A percentile compares a stretch with the other conserved stretches of the same genome.
Evolutionary conservation across 1,140 invertebrate species (phyloP).

Genomic region (Acromyrmex echinatior): DNA sequence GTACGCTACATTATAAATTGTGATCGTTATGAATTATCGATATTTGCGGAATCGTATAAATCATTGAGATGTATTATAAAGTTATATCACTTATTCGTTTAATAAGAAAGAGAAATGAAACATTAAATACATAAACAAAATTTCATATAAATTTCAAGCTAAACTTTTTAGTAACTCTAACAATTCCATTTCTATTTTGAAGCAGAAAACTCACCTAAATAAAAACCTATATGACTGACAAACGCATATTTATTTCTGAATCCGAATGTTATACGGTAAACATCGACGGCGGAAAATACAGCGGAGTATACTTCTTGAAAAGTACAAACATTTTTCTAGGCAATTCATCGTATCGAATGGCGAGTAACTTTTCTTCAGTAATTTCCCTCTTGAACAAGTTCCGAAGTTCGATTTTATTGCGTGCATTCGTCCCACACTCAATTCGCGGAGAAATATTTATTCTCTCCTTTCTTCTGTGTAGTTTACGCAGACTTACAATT

Average conservation of each 20-base stretch:
- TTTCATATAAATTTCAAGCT: too few species aligned
- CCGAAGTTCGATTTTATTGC: conserved; percentile 53
- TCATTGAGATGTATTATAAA: not conserved
- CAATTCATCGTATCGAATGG: conserved; percentile 7
- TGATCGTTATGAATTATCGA: conserved; percentile 23
- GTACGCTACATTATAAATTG: conserved; percentile 24
- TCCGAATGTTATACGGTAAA: conserved; percentile 7
- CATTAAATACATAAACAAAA: not conserved
- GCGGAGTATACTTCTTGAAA: not conserved
- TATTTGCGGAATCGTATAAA: not conserved
- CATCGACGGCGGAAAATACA: not conserved
- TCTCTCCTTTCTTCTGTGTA: conserved; percentile 3
- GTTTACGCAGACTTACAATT: conserved; percentile 40
- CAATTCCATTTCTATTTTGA: not conserved
- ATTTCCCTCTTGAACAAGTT: conserved; percentile 34
- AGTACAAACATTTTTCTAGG: conserved; percentile 1
- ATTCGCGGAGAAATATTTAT: conserved; percentile 21
- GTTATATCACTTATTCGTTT: not conserved
- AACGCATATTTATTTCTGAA: not conserved
- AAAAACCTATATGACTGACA: not conserved
- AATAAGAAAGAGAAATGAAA: not conserved
- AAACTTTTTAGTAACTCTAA: not conserved
- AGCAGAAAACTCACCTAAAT: not conserved
- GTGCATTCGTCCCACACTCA: conserved; percentile 11
- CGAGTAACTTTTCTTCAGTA: conserved; percentile 40